A percentile compares a stretch with the other conserved stretches of the same genome.
These are phyloP conservation scores for human (Homo sapiens) DNA, from an alignment of 2,113 vertebrate species.

Conservation along the genomic window GRCh38 chr1:69650501-69651000, in stretches of 20 bases:
- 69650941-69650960: not conserved
- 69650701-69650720: not conserved
- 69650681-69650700: not conserved
- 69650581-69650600: not conserved
- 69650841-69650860: constrained; percentile 43
- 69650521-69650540: too few species aligned
- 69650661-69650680: not conserved
- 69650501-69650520: too few species aligned
- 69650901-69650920: constrained; percentile 52
- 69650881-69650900: not conserved
- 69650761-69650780: constrained; percentile 13
- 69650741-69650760: constrained; percentile 23
- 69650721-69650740: not conserved
- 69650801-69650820: not conserved
- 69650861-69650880: constrained; percentile 45
- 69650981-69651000: constrained; percentile 25
- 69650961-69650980: constrained; percentile 48
- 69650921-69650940: not conserved
- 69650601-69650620: not conserved
- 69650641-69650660: not conserved
- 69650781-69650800: not conserved
- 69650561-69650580: not conserved
- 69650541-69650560: not conserved
- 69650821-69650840: not conserved
- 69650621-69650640: not conserved